Conservation (phyloP, 2,113 vertebrate species). For the Gorsachius goisagi region DNA sequence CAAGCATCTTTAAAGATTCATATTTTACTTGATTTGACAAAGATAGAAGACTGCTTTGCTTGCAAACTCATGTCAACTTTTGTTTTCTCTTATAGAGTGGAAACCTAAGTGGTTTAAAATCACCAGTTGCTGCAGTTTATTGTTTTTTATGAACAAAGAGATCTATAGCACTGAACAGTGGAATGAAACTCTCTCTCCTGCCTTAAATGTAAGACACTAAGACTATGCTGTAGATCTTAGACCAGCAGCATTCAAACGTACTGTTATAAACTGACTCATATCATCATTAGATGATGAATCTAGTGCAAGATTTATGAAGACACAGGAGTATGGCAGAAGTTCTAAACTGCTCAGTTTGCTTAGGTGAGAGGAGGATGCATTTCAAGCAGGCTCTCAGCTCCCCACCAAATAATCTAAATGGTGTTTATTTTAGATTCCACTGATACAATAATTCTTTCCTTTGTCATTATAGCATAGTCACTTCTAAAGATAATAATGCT, state of each 20-base stretch:
- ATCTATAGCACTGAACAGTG: background rate
- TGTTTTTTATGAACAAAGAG: background rate
- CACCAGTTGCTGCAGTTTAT: background rate
- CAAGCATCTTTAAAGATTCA: slow-evolving; percentile 14
- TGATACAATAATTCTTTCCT: background rate
- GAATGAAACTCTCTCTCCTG: background rate
- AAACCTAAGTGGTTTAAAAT: background rate
- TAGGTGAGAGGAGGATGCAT: background rate
- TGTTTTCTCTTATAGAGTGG: background rate
- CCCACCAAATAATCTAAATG: background rate
- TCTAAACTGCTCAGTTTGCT: background rate
- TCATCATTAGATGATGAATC: background rate
- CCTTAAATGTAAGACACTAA: background rate
- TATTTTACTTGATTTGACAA: slow-evolving; percentile 58
- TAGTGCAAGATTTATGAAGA: background rate
- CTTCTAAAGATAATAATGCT: background rate
- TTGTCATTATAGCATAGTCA: background rate
- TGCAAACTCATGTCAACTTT: slow-evolving; percentile 25
- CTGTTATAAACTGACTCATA: background rate
- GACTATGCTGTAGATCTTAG: background rate
- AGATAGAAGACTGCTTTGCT: slow-evolving; percentile 12
- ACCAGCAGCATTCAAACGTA: background rate
- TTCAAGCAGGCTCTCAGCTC: background rate
- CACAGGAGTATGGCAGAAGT: background rate
- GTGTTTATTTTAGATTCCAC: background rate